Conservation (phyloP, 1,140 invertebrate species). For the Aphelenchoides avenae region DNA sequence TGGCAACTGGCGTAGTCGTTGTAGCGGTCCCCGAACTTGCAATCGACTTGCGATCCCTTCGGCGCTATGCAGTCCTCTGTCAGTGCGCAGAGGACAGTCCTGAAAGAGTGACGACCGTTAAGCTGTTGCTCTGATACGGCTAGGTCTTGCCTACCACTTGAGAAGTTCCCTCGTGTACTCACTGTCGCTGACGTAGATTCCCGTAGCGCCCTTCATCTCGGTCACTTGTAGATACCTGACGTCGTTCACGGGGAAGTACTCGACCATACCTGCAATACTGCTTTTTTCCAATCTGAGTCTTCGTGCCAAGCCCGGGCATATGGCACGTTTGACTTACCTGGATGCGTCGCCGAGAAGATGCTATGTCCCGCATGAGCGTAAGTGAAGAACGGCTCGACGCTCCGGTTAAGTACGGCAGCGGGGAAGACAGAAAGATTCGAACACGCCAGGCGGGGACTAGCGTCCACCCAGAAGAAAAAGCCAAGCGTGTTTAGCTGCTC, state of each 20-base stretch:
- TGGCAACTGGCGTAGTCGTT: constrained; percentile 15
- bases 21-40: neutral
- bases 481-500: constrained; percentile 5
- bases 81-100: neutral
- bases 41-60: neutral
- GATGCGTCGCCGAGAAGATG: constrained; percentile 6
- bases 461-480: constrained; percentile 8
- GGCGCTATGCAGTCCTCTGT: constrained; percentile 3
- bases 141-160: neutral
- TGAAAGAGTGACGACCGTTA: too few relatives aligned
- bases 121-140: neutral
- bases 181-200: neutral
- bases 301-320: too few relatives aligned
- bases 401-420: neutral
- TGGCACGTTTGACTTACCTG: too few relatives aligned
- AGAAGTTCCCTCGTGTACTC: constrained; percentile 2
- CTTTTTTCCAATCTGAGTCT: too few relatives aligned
- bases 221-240: neutral
- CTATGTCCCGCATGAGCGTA: constrained; percentile 4
- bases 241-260: too few relatives aligned
- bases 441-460: constrained; percentile 3
- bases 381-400: constrained; percentile 1
- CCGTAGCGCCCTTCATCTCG: neutral
- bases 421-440: neutral
- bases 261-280: too few relatives aligned